These are phyloP conservation scores for Boulengeromyrus knoepffleri DNA, from an alignment of 2,113 vertebrate genomes.

Conservation along the genomic window DNA sequence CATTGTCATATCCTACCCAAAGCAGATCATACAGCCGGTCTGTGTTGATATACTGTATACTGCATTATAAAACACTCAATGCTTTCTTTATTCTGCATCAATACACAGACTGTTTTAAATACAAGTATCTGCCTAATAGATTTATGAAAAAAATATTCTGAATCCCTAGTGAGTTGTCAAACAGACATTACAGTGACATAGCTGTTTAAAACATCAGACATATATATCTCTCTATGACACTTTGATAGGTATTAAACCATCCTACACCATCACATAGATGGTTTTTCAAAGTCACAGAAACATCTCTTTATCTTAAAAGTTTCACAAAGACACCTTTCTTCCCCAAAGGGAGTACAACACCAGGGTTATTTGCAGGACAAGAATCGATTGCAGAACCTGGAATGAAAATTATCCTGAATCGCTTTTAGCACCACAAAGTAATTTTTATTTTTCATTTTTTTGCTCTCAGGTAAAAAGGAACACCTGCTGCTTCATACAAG, in stretches of 20 bases:
- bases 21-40: not conserved
- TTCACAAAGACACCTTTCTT: not conserved
- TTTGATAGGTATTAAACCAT: not conserved
- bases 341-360: not conserved
- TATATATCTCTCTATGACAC: not conserved
- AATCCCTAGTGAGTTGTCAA: not conserved
- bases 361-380: not conserved
- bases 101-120: not conserved
- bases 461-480: not conserved
- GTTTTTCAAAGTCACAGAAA: not conserved
- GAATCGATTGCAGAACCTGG: not conserved
- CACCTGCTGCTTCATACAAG: not conserved
- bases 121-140: not conserved
- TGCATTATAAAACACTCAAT: not conserved
- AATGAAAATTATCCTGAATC: not conserved
- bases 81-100: not conserved
- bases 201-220: not conserved
- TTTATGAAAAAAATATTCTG: not conserved
- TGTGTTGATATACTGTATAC: not conserved
- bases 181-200: not conserved
- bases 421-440: not conserved
- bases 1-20: not conserved
- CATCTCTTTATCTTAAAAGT: not conserved
- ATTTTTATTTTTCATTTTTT: not conserved
- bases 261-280: not conserved